A percentile compares a stretch with the other conserved stretches of the same genome.
Conservation (phyloP, 2,797 vertebrate genomes). For the Gambelia wislizenii region DNA sequence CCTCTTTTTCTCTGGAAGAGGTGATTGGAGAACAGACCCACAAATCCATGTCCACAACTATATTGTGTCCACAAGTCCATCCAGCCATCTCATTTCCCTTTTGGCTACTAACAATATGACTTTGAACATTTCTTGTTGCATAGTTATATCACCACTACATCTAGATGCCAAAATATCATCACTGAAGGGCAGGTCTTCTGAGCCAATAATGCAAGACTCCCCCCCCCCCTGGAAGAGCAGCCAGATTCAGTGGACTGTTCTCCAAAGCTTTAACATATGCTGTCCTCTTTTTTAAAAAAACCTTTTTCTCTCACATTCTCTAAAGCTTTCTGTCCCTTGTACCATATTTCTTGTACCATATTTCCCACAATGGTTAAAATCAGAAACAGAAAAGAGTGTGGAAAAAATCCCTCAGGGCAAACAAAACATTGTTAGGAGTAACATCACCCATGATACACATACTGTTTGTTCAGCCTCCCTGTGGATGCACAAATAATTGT, state of each 20-base stretch:
- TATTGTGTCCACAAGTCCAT: background rate
- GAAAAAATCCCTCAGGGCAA: background rate
- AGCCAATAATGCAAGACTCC: background rate
- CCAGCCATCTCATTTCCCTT: background rate
- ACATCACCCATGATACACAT: background rate
- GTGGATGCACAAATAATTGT: background rate
- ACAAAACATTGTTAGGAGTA: background rate
- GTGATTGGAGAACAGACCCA: background rate
- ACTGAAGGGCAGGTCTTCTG: background rate
- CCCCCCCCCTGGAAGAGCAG: too few relatives aligned
- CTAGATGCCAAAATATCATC: background rate
- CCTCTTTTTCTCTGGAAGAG: background rate
- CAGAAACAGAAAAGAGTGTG: accelerated
- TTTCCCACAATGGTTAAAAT: slow-evolving; percentile 31
- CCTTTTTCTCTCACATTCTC: background rate
- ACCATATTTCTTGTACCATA: background rate
- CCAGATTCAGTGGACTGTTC: background rate
- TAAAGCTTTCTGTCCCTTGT: background rate
- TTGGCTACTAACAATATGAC: background rate
- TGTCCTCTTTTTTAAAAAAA: background rate
- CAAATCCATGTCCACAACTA: background rate
- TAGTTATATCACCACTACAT: background rate
- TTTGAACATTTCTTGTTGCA: background rate
- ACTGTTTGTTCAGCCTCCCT: background rate
- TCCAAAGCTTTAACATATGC: background rate